phyloP scores from a whole-genome alignment of 2,113 vertebrate genomes.

The Aspidoscelis tigris region DNA sequence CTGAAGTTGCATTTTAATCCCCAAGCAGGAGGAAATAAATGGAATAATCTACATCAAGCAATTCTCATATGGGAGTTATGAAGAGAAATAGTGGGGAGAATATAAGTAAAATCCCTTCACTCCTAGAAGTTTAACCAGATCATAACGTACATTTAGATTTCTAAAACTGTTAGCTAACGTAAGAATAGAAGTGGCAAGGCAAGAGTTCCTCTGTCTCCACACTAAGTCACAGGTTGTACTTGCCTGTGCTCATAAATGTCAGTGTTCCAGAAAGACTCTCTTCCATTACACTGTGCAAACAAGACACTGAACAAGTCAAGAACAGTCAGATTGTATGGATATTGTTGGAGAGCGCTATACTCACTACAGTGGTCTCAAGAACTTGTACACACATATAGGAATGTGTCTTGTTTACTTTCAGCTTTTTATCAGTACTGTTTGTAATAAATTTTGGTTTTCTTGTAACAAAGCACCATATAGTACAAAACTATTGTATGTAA shows the following conservation, averaged over 20 bases:
- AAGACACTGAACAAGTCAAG: too few species aligned
- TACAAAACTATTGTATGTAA: too few species aligned
- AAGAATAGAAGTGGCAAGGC: not conserved
- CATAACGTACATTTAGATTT: not conserved
- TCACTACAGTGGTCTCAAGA: not conserved
- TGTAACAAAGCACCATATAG: too few species aligned
- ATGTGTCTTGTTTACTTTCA: not conserved
- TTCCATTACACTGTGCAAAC: not conserved
- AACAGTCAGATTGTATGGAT: too few species aligned
- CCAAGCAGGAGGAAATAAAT: not conserved
- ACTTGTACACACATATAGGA: not conserved
- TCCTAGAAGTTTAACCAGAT: not conserved
- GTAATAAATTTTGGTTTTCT: too few species aligned
- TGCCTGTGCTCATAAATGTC: not conserved
- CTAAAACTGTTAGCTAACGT: not conserved
- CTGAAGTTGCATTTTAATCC: too few species aligned
- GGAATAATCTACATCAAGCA: not conserved
- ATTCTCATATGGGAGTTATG: too few species aligned
- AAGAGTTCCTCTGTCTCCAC: not conserved
- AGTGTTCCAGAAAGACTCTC: not conserved
- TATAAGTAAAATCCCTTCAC: not conserved
- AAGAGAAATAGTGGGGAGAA: too few species aligned
- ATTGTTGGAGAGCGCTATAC: not conserved
- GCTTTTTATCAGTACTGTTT: too few species aligned
- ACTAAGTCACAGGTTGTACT: too few species aligned